Evolutionary conservation across 2,113 vertebrate species (phyloP).

Genomic region (Columba livia): DNA sequence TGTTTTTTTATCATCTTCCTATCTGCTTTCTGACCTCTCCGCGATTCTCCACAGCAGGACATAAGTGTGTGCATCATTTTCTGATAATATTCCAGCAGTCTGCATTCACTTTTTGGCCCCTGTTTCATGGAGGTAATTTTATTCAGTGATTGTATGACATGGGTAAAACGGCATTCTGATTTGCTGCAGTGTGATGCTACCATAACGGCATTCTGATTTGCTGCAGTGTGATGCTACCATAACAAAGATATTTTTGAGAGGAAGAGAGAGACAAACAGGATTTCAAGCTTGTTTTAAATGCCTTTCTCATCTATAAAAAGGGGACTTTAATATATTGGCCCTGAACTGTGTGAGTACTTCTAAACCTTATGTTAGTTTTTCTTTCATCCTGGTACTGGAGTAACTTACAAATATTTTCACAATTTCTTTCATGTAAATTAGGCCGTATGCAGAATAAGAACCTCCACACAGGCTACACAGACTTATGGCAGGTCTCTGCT

Average conservation of each 20-base stretch:
- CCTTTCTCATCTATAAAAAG: neutral
- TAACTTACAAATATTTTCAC: neutral
- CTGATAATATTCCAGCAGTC: neutral
- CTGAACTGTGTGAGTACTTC: neutral
- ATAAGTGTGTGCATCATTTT: rapidly evolving
- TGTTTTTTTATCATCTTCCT: neutral
- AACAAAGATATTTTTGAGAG: neutral
- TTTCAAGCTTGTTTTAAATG: neutral
- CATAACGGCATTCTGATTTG: neutral
- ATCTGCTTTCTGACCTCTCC: neutral
- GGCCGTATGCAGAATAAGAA: neutral
- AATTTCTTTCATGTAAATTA: neutral
- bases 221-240: neutral
- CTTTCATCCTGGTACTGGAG: neutral
- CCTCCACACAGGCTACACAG: neutral
- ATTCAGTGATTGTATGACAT: neutral
- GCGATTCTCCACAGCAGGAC: rapidly evolving
- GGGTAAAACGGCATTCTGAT: neutral
- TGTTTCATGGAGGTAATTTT: neutral
- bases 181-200: neutral
- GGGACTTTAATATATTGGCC: neutral
- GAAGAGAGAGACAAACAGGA: neutral
- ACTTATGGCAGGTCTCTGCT: neutral
- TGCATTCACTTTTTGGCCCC: rapidly evolving
- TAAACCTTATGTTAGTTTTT: neutral